These are phyloP conservation scores for Protodeltote pygarga DNA, from an alignment of 2,888 invertebrate species.

Conservation along the genomic window DNA sequence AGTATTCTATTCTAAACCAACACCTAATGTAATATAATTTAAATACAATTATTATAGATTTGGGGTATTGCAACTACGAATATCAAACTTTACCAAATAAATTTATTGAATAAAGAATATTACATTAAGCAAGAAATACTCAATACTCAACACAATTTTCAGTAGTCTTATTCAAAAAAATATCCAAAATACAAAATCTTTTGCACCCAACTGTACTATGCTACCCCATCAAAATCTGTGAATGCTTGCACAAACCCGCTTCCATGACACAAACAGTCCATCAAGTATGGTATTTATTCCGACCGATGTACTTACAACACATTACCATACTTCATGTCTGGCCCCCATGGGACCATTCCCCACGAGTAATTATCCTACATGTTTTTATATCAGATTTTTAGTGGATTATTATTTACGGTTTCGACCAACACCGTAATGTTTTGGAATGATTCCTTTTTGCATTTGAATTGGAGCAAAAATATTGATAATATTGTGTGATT, in stretches of 20 bases:
- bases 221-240: constrained; percentile 86
- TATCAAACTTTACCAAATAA: too few relatives aligned
- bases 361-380: constrained; percentile 84
- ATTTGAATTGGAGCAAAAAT: constrained; percentile 27
- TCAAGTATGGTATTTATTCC: constrained; percentile 76
- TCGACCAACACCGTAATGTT: constrained; percentile 59
- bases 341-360: constrained; percentile 78
- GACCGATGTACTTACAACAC: constrained; percentile 45
- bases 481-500: constrained; percentile 21
- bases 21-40: too few relatives aligned
- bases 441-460: constrained; percentile 51
- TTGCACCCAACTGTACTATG: constrained; percentile 66
- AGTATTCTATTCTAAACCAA: too few relatives aligned
- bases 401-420: constrained; percentile 84
- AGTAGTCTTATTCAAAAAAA: neutral
- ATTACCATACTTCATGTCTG: constrained; percentile 69
- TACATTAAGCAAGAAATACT: too few relatives aligned
- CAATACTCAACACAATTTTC: too few relatives aligned
- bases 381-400: constrained; percentile 85
- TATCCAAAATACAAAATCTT: constrained; percentile 21
- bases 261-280: constrained; percentile 84
- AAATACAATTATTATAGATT: too few relatives aligned
- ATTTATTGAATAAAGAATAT: too few relatives aligned
- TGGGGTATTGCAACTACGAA: too few relatives aligned
- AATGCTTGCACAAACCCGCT: constrained; percentile 87